phyloP scores from a whole-genome alignment of 2,113 vertebrate species.

The Piaya cayana region DNA sequence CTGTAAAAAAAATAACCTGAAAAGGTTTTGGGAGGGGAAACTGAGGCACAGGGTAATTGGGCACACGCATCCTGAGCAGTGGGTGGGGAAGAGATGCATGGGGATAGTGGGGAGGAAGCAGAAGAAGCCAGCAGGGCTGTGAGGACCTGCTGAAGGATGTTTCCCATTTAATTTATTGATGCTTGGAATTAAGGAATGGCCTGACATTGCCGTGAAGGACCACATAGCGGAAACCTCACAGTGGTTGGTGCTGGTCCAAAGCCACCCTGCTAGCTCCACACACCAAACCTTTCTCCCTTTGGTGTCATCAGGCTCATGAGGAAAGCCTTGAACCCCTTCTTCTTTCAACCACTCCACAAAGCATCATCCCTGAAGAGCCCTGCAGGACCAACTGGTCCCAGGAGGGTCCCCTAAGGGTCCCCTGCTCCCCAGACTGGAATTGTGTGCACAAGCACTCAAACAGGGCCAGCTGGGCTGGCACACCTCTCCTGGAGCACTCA shows the following conservation, averaged over 20 bases:
- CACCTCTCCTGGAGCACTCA: neutral
- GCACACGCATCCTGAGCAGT: rapidly evolving
- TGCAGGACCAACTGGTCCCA: neutral
- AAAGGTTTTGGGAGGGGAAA: neutral
- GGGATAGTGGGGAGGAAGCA: neutral
- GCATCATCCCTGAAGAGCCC: neutral
- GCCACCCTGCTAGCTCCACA: neutral
- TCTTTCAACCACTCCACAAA: neutral
- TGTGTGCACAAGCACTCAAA: neutral
- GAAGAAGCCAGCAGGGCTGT: neutral
- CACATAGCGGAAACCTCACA: neutral
- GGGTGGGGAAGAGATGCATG: neutral
- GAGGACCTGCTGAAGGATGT: neutral
- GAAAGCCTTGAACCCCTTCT: neutral
- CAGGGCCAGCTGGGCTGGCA: neutral
- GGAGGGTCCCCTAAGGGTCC: neutral
- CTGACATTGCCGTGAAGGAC: neutral
- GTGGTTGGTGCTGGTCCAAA: neutral
- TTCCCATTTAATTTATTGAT: neutral
- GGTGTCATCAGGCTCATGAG: rapidly evolving
- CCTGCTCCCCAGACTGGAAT: neutral
- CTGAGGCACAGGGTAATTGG: neutral
- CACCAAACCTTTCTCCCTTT: neutral
- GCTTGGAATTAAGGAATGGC: neutral
- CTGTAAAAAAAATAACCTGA: too few species aligned